Conservation (phyloP, 2,888 invertebrate species). For the Synergus itoensis region DNA sequence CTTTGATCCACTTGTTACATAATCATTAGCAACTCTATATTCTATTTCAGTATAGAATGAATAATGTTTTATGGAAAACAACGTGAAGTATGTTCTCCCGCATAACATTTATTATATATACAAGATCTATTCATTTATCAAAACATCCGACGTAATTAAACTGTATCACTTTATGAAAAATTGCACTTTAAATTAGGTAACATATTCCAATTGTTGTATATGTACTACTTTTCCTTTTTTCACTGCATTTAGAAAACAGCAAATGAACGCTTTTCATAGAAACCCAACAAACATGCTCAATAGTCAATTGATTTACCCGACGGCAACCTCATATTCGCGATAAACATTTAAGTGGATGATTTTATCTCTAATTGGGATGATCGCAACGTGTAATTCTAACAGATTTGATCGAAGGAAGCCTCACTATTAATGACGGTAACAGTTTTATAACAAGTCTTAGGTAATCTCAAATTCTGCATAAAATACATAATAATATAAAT, state of each 20-base stretch:
- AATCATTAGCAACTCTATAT: neutral
- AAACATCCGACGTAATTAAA: too few species aligned
- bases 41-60: neutral
- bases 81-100: too few species aligned
- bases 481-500: neutral
- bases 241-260: neutral
- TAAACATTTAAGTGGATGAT: conserved; percentile 41
- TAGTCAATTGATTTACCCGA: conserved; percentile 36
- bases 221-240: neutral
- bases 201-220: too few species aligned
- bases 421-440: conserved; percentile 23
- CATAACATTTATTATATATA: too few species aligned
- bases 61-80: too few species aligned
- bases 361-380: conserved; percentile 41
- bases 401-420: conserved; percentile 36
- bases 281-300: conserved; percentile 7
- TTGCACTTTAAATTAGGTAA: too few species aligned
- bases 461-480: conserved; percentile 18
- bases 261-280: neutral
- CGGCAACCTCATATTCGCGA: conserved; percentile 37
- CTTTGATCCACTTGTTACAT: neutral
- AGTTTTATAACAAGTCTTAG: conserved; percentile 31
- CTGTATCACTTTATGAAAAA: too few species aligned
- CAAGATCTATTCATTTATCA: too few species aligned
- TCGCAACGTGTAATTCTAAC: conserved; percentile 31